Percentiles rank a stretch among this genome's conserved stretches.
Evolutionary conservation across 2,888 invertebrate species (phyloP).

Genomic region (Pachycephus smyrnensis): DNA sequence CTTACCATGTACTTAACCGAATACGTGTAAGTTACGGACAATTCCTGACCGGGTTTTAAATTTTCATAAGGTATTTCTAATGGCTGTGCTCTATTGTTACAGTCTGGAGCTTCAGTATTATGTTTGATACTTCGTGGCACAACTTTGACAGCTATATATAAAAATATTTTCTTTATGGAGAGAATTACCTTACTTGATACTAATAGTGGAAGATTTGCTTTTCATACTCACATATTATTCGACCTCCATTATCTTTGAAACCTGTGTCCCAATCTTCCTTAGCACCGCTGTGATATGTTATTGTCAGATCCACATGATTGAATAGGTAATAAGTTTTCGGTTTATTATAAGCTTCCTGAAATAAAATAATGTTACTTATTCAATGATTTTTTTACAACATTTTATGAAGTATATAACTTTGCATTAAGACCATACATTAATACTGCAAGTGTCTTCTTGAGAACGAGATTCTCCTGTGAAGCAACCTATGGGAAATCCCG

Average conservation of each 20-base stretch:
- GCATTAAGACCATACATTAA: constrained; percentile 42
- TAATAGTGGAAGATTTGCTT: not conserved
- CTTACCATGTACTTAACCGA: constrained; percentile 81
- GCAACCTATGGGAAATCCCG: constrained; percentile 99
- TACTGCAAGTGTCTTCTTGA: constrained; percentile 51
- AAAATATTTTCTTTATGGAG: constrained; percentile 16
- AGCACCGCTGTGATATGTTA: constrained; percentile 92
- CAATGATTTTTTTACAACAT: not conserved
- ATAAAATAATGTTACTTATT: not conserved
- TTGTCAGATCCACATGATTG: constrained; percentile 95
- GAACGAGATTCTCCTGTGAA: constrained; percentile 73
- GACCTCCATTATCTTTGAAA: constrained; percentile 84
- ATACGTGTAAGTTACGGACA: constrained; percentile 87
- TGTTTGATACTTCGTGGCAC: constrained; percentile 70
- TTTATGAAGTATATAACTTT: not conserved
- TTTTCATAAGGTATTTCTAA: constrained; percentile 77
- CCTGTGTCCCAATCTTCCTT: constrained; percentile 89
- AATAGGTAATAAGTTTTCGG: constrained; percentile 90
- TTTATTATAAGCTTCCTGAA: constrained; percentile 70
- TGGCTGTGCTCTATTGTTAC: constrained; percentile 70
- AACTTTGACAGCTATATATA: constrained; percentile 69
- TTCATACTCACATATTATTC: constrained; percentile 75
- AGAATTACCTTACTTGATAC: not conserved
- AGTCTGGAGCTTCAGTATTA: constrained; percentile 45
- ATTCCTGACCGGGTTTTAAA: constrained; percentile 66